Evolutionary conservation across 2,797 vertebrate genomes (phyloP), one percentile per base, ranked within the genome.

Genomic region (Sebastes trivittatus): DNA sequence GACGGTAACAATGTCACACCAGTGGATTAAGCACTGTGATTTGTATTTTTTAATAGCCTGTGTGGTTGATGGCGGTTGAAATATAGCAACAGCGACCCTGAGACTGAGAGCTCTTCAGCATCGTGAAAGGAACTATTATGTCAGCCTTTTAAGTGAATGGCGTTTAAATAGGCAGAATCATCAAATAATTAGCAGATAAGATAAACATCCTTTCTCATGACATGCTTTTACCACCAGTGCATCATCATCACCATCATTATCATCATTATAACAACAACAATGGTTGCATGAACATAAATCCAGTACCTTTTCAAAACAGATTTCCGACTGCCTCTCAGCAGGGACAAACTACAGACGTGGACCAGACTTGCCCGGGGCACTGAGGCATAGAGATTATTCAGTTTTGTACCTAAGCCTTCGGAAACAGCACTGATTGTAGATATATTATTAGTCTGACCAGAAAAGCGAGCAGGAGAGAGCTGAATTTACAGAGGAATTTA

Each of bases 401-500:
- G 60, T 90, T 92, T 87, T 85, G 75, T 75, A 78, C 72, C 52
- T 74, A 80, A 88, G 87, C 78, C 84, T 87, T 72, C 78, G 70
- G 88, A 92, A 91, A 83, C 76, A 75, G 75, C 75, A 59, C 59
- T 70, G 75, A 72, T 74, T 80, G 69, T 75, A 84, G 78, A 92
- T 88, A 76, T 89, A 86, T 94, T 92, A 90, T 90, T 87, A 90
- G 82, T 86, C 80, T 83, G 88, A 87, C 75, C 55, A 71, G 75
- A 63, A 84, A 79, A 68, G 61, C 55, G 72, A 83, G 82, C 72
- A 71, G 73, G 79, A 69, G 74, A 73, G 83, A 46, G 61, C 72
- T 81, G 87, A 92, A 88, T 93, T 90, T 92, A 87, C 77, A 72
- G 88, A 89, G 88, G 89, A 91, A 92, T 93, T 91, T 91, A 84